Percentiles rank a stretch among this genome's conserved stretches.
Conservation (phyloP, 2,888 invertebrate species). For the Acronicta psi region DNA sequence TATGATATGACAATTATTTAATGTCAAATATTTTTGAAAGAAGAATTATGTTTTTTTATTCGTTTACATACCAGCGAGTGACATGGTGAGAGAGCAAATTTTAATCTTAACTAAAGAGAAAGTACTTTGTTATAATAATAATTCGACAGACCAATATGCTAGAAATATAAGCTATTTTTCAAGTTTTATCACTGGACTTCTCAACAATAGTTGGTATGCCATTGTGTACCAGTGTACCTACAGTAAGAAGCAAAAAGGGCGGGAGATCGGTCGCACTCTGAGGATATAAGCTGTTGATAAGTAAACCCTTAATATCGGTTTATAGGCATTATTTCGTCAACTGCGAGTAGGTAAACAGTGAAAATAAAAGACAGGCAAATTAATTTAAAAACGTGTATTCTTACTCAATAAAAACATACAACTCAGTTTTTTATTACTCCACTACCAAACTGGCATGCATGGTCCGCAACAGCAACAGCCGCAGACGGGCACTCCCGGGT, state of each 20-base stretch:
- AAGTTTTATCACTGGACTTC: too few relatives aligned
- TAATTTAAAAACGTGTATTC: constrained; percentile 32
- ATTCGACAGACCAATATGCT: too few relatives aligned
- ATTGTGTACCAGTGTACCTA: too few relatives aligned
- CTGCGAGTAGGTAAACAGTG: neutral
- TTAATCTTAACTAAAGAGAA: too few relatives aligned
- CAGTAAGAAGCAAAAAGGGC: neutral
- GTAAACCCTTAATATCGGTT: too few relatives aligned
- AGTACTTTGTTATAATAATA: too few relatives aligned
- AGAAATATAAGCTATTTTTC: too few relatives aligned
- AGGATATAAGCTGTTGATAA: too few relatives aligned
- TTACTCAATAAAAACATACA: constrained; percentile 25
- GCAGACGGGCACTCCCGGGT: constrained; percentile 81
- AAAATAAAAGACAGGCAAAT: constrained; percentile 19
- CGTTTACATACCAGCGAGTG: constrained; percentile 3
- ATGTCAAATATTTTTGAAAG: constrained; percentile 32
- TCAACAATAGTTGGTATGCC: too few relatives aligned
- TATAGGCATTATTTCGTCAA: neutral
- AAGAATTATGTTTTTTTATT: constrained; percentile 5
- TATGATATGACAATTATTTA: constrained; percentile 21
- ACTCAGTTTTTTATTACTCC: constrained; percentile 34
- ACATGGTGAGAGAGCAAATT: neutral
- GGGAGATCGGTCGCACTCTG: neutral
- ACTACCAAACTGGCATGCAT: constrained; percentile 84
- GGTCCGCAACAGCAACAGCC: constrained; percentile 75